Conservation (phyloP, 37 sponge, comb jelly and placozoan genomes). For the Oscarella lobularis region DNA sequence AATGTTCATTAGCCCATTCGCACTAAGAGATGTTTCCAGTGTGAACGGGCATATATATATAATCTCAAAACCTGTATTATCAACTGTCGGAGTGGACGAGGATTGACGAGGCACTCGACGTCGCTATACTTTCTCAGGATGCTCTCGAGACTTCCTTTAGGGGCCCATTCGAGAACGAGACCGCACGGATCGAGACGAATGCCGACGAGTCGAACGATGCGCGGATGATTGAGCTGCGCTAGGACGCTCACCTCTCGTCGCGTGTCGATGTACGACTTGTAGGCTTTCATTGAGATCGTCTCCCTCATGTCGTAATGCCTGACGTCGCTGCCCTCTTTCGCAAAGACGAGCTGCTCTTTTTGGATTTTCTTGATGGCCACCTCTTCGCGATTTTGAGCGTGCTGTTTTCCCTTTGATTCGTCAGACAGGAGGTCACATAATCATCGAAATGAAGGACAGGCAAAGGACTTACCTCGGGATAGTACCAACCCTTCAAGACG, state of each 20-base stretch:
- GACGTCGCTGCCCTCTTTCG: too few species aligned
- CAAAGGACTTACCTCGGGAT: conserved; percentile 39
- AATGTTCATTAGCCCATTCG: not conserved
- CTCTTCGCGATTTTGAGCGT: too few species aligned
- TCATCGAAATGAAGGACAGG: too few species aligned
- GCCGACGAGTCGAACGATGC: conserved; percentile 62
- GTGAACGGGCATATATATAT: not conserved
- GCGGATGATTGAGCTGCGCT: conserved; percentile 34
- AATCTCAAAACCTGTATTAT: not conserved
- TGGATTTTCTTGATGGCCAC: not conserved
- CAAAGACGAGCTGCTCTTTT: not conserved
- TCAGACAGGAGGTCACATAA: too few species aligned
- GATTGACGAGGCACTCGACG: conserved; percentile 37
- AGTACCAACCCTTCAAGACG: conserved; percentile 55
- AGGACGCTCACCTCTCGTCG: conserved; percentile 65
- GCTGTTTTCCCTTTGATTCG: too few species aligned
- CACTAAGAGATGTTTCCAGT: too few species aligned
- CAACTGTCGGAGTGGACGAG: conserved; percentile 30
- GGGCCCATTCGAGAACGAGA: conserved; percentile 88
- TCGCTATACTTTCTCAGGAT: conserved; percentile 46
- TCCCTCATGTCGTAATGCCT: not conserved
- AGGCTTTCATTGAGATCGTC: not conserved
- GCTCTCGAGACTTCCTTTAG: conserved; percentile 31
- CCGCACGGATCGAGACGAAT: conserved; percentile 59
- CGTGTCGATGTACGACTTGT: conserved; percentile 34